A percentile compares a stretch with the other conserved stretches of the same genome.
These are phyloP conservation scores for Anguilla megastoma DNA, from an alignment of 2,797 vertebrate species.

Conservation along the genomic window DNA sequence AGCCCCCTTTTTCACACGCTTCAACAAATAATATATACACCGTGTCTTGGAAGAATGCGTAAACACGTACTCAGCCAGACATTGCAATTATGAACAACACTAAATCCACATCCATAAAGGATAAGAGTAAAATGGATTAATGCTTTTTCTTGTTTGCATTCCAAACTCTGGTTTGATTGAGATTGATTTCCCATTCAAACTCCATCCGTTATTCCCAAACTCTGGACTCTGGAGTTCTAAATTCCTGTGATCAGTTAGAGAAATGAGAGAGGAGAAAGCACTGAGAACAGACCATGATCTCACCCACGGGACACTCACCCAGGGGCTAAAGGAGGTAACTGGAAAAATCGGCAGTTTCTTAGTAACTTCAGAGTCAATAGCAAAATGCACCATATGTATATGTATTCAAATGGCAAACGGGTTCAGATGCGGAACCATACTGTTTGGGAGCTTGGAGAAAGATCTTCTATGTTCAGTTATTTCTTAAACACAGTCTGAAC, in stretches of 20 bases:
- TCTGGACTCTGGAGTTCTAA: neutral
- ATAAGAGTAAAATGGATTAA: neutral
- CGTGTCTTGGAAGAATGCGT: neutral
- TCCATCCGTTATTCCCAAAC: neutral
- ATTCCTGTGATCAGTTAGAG: neutral
- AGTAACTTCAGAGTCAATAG: neutral
- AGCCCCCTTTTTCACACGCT: neutral
- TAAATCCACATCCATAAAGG: neutral
- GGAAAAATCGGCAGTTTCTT: neutral
- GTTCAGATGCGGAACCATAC: neutral
- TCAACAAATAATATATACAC: neutral
- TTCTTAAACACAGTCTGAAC: neutral
- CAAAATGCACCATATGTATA: neutral
- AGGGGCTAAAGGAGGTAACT: neutral
- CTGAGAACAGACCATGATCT: neutral
- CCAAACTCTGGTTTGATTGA: neutral
- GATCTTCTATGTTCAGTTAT: neutral
- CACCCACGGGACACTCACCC: neutral
- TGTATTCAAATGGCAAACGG: neutral
- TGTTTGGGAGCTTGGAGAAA: neutral
- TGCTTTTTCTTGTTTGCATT: conserved; percentile 2
- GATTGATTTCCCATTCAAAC: conserved; percentile 5
- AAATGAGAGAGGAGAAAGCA: neutral
- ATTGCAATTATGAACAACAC: neutral
- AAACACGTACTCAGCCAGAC: neutral